Evolutionary conservation across 1,140 invertebrate genomes (phyloP).

Genomic region (Mercenaria mercenaria): DNA sequence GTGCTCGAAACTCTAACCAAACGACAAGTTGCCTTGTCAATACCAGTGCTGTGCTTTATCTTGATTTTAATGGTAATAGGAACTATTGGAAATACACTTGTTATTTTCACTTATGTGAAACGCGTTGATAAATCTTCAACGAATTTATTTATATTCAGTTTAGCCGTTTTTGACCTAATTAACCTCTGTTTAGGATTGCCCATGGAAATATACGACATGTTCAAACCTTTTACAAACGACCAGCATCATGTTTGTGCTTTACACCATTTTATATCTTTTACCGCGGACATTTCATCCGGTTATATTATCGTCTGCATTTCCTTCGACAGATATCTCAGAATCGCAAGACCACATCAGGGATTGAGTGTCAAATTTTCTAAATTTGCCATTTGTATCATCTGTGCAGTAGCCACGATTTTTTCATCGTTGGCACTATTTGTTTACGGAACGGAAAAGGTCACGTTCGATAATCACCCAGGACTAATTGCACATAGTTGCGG

Average conservation of each 20-base stretch:
- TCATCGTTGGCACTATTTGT: slow-evolving; percentile 22
- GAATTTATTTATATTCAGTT: slow-evolving; percentile 56
- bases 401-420: not conserved
- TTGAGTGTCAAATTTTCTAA: slow-evolving; percentile 44
- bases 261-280: slow-evolving; percentile 25
- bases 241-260: slow-evolving; percentile 17
- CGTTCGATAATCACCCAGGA: not conserved
- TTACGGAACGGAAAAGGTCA: slow-evolving; percentile 27
- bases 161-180: slow-evolving; percentile 41
- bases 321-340: slow-evolving; percentile 58
- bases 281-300: slow-evolving; percentile 51
- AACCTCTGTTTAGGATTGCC: slow-evolving; percentile 35
- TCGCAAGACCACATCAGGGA: slow-evolving; percentile 50
- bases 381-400: not conserved
- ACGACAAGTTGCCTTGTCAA: not conserved
- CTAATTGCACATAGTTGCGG: slow-evolving; percentile 12
- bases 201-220: slow-evolving; percentile 8
- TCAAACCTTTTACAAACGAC: slow-evolving; percentile 52
- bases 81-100: slow-evolving; percentile 40
- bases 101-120: slow-evolving; percentile 46
- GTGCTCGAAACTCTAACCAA: not conserved
- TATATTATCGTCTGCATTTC: slow-evolving; percentile 60
- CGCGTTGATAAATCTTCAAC: slow-evolving; percentile 55
- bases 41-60: slow-evolving; percentile 54
- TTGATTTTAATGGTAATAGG: slow-evolving; percentile 4